Base-by-base conservation (phyloP, 2,888 invertebrate species). In the Argynnis bischoffii region DNA sequence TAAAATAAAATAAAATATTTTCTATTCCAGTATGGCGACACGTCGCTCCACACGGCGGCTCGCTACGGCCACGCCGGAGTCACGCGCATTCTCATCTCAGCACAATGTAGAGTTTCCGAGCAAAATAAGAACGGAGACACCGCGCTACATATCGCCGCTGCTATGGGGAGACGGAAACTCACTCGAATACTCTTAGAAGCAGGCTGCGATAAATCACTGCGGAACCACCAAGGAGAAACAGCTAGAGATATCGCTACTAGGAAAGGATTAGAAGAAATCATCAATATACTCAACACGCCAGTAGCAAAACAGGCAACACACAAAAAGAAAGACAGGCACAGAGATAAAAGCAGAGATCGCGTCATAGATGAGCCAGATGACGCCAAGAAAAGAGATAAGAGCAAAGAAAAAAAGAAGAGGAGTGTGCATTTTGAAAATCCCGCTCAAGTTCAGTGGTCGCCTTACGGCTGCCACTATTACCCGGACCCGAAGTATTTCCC, bases 111-210 rank as follows among this genome's bases (percentile, higher is more conserved):
- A 76, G 96, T 97, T 64, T 96, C 97, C 69, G 97, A 97, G 79
- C 97, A 97, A 80, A 99, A 99, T 86, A 97, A 98, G 94, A 99
- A 99, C 89, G 98, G 98, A 0, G 99, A 99, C 89, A 98, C 98
- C 0, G 96, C 98, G 0, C 92, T 99, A 15, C 99, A 99, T 86
- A 98, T 99, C 78, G 96, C 98, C 0, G 96, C 98, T 11, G 98
- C 98, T 1, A 97, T 99, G 97, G 98, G 98, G 6, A 93, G 98
- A 26, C 91, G 98, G 64, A 99, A 99, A 89, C 93, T 99, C 69
- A 98, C 98, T 13, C 94, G 97, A 79, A 97, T 99, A 74, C 93
- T 99, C 21, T 93, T 98, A 46, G 98, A 98, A 83, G 96, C 98
- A 0, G 96, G 96, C 66, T 97, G 97, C 81, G 96, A 77, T 93